Percentiles rank a stretch among this genome's conserved stretches.
Evolutionary conservation across 2,113 vertebrate genomes (phyloP).

Genomic region (Bos indicus): DNA sequence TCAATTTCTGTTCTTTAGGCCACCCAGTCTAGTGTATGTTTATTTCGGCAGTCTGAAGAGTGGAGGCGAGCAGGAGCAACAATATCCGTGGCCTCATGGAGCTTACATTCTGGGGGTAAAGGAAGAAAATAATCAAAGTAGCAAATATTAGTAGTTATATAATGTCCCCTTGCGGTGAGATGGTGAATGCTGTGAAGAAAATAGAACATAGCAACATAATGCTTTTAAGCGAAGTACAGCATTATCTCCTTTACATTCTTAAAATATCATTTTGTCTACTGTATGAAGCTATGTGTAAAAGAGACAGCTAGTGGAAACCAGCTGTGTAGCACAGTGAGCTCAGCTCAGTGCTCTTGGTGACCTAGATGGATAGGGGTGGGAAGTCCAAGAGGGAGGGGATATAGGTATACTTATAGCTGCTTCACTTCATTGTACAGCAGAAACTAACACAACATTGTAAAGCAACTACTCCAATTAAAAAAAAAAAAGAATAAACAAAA

Average conservation of each 20-base stretch:
- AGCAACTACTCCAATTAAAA: background rate
- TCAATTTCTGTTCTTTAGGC: background rate
- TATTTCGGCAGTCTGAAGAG: background rate
- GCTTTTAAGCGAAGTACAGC: background rate
- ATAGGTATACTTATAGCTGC: background rate
- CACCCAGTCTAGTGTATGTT: background rate
- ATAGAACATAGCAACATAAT: background rate
- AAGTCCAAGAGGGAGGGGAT: background rate
- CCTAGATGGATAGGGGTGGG: background rate
- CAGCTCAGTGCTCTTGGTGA: background rate
- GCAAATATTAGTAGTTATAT: background rate
- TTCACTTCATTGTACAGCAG: background rate
- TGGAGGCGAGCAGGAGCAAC: background rate
- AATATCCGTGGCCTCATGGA: background rate
- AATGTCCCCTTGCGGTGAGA: background rate
- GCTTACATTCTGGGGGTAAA: background rate
- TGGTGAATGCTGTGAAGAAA: background rate
- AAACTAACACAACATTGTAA: background rate
- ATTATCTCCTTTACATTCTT: background rate
- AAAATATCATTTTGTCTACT: background rate
- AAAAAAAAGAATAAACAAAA: background rate
- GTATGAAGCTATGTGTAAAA: background rate
- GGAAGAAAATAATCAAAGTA: background rate
- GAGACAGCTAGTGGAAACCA: background rate
- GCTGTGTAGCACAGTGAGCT: background rate